A percentile compares a stretch with the other conserved stretches of the same genome.
Conservation (phyloP, 2,113 vertebrate genomes). For the Strix aluco region DNA sequence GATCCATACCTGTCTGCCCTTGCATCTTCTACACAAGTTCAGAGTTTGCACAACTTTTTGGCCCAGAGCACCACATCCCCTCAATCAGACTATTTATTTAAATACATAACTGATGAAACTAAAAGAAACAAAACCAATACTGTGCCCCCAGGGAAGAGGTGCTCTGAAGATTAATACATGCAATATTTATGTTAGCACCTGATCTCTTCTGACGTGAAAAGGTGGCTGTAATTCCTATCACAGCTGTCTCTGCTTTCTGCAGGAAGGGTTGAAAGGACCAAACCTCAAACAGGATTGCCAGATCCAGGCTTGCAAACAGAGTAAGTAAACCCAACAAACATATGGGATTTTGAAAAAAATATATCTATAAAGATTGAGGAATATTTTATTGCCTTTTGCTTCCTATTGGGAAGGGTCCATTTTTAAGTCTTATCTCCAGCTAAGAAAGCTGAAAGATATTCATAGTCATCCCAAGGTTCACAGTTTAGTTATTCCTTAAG, state of each 20-base stretch:
- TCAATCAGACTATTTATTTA: neutral
- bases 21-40: neutral
- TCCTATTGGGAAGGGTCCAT: neutral
- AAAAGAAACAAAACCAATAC: neutral
- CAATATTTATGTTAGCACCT: neutral
- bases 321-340: neutral
- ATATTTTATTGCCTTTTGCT: neutral
- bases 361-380: neutral
- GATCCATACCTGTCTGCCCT: neutral
- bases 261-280: neutral
- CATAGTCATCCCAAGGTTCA: neutral
- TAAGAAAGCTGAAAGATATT: neutral
- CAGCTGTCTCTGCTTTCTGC: neutral
- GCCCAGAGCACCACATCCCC: neutral
- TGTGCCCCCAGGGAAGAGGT: neutral
- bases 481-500: neutral
- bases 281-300: neutral
- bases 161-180: neutral
- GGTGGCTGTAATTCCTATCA: neutral
- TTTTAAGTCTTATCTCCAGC: neutral
- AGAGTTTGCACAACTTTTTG: neutral
- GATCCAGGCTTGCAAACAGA: neutral
- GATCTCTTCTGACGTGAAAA: neutral
- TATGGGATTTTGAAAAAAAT: neutral
- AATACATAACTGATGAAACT: neutral